Evolutionary conservation across 2,797 vertebrate genomes (phyloP), one percentile per base, ranked within the genome.

Genomic region (Gambusia yucatana): DNA sequence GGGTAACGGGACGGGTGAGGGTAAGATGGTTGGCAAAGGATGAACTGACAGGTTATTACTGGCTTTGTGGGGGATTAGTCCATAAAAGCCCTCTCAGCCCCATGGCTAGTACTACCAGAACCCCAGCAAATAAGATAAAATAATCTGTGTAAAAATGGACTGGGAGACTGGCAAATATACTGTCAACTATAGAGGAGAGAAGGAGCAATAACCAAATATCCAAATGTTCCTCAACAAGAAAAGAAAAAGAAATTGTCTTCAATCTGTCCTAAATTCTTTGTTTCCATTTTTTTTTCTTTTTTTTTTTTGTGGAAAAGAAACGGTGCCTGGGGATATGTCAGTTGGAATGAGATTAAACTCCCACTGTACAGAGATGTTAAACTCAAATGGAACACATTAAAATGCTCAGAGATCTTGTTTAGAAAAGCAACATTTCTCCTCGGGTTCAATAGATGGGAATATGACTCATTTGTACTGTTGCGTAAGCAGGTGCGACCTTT

Each of bases 21-120:
- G 81, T 84, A 81, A 81, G 87, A 89, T 78, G 80, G 83, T 88
- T 94, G 93, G 94, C 93, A 91, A 79, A 78, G 90, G 90, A 92
- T 94, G 93, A 95, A 95, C 94, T 95, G 95, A 95, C 94, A 96
- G 95, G 95, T 96, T 96, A 96, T 96, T 96, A 96, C 90, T 86
- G 94, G 94, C 94, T 96, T 96, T 96, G 93, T 94, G 90, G 91
- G 85, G 93, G 95, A 96, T 96, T 96, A 96, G 92, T 94, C 93
- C 92, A 95, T 94, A 93, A 96, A 96, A 95, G 90, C 92, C 90
- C 90, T 89, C 87, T 91, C 90, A 94, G 91, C 90, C 93, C 91
- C 74, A 72, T 87, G 89, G 94, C 90, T 89, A 91, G 90, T 86
- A 83, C 61, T 79, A 89, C 90, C 92, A 91, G 87, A 94, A 94